phyloP scores from a whole-genome alignment of 2,888 invertebrate species.

The Belgica antarctica region DNA sequence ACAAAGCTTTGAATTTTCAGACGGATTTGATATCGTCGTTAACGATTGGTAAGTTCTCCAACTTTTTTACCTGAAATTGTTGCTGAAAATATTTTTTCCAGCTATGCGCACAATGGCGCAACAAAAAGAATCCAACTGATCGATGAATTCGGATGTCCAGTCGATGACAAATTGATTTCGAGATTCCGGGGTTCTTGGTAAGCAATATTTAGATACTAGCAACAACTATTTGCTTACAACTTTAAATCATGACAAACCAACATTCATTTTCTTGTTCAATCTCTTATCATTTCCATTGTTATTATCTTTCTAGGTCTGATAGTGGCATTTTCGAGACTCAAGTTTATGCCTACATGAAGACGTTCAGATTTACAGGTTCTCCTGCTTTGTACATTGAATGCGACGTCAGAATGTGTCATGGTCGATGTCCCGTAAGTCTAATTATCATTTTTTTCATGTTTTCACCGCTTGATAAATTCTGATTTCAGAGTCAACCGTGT shows the following conservation, averaged over 20 bases:
- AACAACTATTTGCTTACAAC: too few relatives aligned
- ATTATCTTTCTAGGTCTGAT: too few relatives aligned
- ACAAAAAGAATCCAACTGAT: constrained; percentile 88
- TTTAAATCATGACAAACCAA: too few relatives aligned
- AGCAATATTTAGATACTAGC: too few relatives aligned
- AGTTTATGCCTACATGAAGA: constrained; percentile 93
- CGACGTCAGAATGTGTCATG: constrained; percentile 93
- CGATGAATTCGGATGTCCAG: constrained; percentile 89
- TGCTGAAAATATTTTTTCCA: background rate
- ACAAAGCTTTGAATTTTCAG: constrained; percentile 58
- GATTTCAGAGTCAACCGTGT: constrained; percentile 79
- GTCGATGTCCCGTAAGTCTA: constrained; percentile 80
- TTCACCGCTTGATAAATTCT: constrained; percentile 1
- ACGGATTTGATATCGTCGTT: constrained; percentile 91
- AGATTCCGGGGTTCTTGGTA: constrained; percentile 91
- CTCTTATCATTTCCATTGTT: too few relatives aligned
- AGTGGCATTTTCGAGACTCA: constrained; percentile 88
- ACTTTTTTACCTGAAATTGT: background rate
- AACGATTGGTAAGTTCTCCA: constrained; percentile 69
- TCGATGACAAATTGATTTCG: constrained; percentile 88
- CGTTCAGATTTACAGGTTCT: constrained; percentile 83
- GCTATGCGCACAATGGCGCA: constrained; percentile 87
- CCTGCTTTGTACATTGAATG: constrained; percentile 93
- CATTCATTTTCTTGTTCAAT: too few relatives aligned
- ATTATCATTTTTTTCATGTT: background rate